phyloP scores from a whole-genome alignment of 2,888 invertebrate species.

The Chloroclysta siterata region DNA sequence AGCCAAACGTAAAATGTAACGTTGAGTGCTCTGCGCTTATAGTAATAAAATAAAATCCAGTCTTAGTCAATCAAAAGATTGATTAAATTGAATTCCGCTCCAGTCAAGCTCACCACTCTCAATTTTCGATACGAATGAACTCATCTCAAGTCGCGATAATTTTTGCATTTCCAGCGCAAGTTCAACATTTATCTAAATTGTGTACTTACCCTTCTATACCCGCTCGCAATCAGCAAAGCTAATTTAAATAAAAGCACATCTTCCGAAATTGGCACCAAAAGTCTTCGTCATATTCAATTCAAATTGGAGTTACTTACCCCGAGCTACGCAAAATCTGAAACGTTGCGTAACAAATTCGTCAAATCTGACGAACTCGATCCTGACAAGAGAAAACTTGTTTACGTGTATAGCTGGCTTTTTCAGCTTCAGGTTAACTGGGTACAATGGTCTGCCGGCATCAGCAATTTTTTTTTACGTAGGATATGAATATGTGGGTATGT shows the following conservation, averaged over 20 bases:
- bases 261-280: slow-evolving; percentile 26
- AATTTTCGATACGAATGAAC: not conserved
- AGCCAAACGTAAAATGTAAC: too few species aligned
- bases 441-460: too few species aligned
- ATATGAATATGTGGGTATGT: too few species aligned
- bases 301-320: slow-evolving; percentile 20
- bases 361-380: slow-evolving; percentile 25
- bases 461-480: too few species aligned
- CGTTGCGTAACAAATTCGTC: slow-evolving; percentile 32
- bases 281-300: slow-evolving; percentile 25
- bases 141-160: not conserved
- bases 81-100: not conserved
- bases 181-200: slow-evolving; percentile 12
- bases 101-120: not conserved
- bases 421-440: too few species aligned
- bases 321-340: slow-evolving; percentile 20
- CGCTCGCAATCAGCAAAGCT: slow-evolving; percentile 27
- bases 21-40: not conserved
- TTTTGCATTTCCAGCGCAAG: slow-evolving; percentile 8
- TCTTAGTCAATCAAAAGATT: not conserved
- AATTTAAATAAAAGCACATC: slow-evolving; percentile 30
- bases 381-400: slow-evolving; percentile 1
- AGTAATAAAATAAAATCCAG: not conserved
- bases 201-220: slow-evolving; percentile 12
- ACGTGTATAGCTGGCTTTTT: not conserved